Conservation (phyloP, 1,140 invertebrate genomes). For the Pseudomyrmex pallidus region DNA sequence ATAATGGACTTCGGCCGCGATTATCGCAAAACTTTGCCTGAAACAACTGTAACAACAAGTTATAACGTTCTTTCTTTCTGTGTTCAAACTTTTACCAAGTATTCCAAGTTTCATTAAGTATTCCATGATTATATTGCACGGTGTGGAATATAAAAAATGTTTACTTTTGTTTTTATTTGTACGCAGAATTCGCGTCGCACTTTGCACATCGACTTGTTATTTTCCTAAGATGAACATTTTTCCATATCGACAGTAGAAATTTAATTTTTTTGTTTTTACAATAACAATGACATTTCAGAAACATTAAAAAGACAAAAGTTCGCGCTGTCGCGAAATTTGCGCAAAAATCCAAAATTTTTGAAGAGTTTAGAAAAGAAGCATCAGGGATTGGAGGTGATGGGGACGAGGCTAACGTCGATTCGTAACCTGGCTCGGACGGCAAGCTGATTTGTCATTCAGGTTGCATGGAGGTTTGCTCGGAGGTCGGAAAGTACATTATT, state of each 20-base stretch:
- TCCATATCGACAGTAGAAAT: background rate
- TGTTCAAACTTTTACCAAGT: too few relatives aligned
- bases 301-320: slow-evolving; percentile 34
- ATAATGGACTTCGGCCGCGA: slow-evolving; percentile 20
- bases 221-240: slow-evolving; percentile 24
- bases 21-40: slow-evolving; percentile 7
- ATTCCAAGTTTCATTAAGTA: too few relatives aligned
- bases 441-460: slow-evolving; percentile 84
- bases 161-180: too few relatives aligned
- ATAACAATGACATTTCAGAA: background rate
- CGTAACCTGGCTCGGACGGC: slow-evolving; percentile 79
- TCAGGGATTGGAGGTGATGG: background rate
- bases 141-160: too few relatives aligned
- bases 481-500: slow-evolving; percentile 82
- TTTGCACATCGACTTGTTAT: slow-evolving; percentile 19
- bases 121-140: too few relatives aligned
- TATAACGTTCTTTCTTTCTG: too few relatives aligned
- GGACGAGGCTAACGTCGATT: slow-evolving; percentile 75
- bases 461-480: slow-evolving; percentile 78
- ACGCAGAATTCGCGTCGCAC: background rate
- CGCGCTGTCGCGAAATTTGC: slow-evolving; percentile 13
- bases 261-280: too few relatives aligned
- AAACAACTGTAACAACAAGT: too few relatives aligned
- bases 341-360: slow-evolving; percentile 39
- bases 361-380: background rate